Conservation (phyloP, 30 jellyfish, hydroid and myxozoan genomes). For the Turritopsis rubra region DNA sequence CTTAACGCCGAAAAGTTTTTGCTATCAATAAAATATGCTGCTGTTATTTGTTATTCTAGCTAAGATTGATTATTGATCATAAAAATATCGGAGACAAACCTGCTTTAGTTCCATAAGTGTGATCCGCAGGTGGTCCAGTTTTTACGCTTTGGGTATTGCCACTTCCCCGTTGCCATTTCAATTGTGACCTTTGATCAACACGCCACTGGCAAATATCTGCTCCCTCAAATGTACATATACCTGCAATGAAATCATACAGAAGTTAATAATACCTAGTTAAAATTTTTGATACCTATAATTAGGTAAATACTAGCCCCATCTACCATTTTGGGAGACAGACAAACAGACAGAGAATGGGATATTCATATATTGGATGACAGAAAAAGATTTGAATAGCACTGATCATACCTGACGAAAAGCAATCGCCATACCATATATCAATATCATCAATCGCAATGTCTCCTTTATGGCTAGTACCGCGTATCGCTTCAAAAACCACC, state of each 20-base stretch:
- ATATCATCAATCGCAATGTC: conserved; percentile 97
- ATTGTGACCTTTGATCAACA: conserved; percentile 55
- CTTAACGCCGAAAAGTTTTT: too few relatives aligned
- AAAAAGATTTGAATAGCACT: too few relatives aligned
- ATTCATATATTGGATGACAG: too few relatives aligned
- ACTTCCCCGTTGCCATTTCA: conserved; percentile 76
- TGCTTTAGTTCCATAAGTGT: conserved; percentile 79
- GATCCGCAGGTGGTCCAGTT: conserved; percentile 92
- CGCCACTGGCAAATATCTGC: conserved; percentile 79
- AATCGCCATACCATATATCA: conserved; percentile 81
- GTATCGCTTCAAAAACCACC: conserved; percentile 85
- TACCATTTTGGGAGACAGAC: not conserved
- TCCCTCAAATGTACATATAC: conserved; percentile 90
- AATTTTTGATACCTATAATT: not conserved
- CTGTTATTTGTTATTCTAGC: too few relatives aligned
- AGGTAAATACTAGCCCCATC: not conserved
- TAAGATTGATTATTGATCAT: too few relatives aligned
- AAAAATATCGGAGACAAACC: conserved; percentile 35
- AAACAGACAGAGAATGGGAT: too few relatives aligned
- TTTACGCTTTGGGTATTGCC: conserved; percentile 69
- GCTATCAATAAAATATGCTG: too few relatives aligned
- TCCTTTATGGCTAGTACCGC: conserved; percentile 82
- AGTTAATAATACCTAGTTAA: not conserved
- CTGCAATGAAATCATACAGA: conserved; percentile 23
- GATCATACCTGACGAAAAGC: conserved; percentile 73